Evolutionary conservation across 2,888 invertebrate species (phyloP).

Genomic region (Ctena decussata): DNA sequence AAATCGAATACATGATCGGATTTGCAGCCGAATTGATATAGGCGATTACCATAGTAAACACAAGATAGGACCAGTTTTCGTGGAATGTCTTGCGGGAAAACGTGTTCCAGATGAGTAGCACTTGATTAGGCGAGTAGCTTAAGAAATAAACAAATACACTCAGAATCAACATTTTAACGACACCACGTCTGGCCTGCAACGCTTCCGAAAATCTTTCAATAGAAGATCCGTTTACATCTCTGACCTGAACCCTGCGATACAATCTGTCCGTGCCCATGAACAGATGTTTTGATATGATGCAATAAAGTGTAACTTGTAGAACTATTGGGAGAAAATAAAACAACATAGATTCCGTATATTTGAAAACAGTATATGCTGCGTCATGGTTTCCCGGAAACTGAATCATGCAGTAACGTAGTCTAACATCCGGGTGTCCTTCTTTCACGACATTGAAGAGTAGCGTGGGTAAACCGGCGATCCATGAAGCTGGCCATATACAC

Average conservation of each 20-base stretch:
- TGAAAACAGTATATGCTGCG: constrained; percentile 78
- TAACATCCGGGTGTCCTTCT: constrained; percentile 68
- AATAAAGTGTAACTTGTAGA: constrained; percentile 84
- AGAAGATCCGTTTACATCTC: constrained; percentile 74
- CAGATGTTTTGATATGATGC: constrained; percentile 82
- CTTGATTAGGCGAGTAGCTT: constrained; percentile 87
- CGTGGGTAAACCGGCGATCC: constrained; percentile 84
- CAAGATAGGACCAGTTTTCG: constrained; percentile 83
- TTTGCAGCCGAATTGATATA: constrained; percentile 87
- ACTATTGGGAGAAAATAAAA: constrained; percentile 86
- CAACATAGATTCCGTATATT: constrained; percentile 84
- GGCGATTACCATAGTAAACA: constrained; percentile 85
- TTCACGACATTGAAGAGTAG: constrained; percentile 83
- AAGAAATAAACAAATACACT: constrained; percentile 87
- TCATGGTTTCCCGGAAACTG: constrained; percentile 77
- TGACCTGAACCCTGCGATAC: constrained; percentile 73
- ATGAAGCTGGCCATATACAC: constrained; percentile 85
- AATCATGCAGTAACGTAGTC: constrained; percentile 81
- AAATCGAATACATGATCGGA: constrained; percentile 86
- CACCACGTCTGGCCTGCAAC: constrained; percentile 83
- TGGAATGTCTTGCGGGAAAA: constrained; percentile 80
- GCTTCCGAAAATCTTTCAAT: constrained; percentile 78
- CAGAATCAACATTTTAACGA: constrained; percentile 87
- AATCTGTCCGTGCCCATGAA: constrained; percentile 83
- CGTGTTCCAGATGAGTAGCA: constrained; percentile 84